Base-by-base conservation (phyloP, 1,140 invertebrate genomes). In the Phenacoccus solenopsis region DNA sequence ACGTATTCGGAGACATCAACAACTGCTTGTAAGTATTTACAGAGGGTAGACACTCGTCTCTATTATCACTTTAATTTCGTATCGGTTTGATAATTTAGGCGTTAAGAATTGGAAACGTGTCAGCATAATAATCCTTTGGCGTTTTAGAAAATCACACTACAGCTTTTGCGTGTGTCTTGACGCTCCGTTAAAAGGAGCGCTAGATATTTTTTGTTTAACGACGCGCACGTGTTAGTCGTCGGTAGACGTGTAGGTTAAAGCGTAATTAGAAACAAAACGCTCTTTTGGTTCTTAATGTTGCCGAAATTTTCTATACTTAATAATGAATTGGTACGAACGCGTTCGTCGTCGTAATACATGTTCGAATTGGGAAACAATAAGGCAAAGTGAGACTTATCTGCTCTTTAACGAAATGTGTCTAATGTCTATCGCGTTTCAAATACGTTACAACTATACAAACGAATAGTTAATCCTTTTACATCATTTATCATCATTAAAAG, bases 401-500 rank as follows among this genome's bases (percentile, higher is more conserved):
- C 38, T 49, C 5, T 49, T 49, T 49, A 49, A 49, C 38, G 16
- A 49, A 49, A 49, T 49, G 38, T 16, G 38, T 49, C 38, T 49
- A 49, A n/a, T 16, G 38, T 49, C 38, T 49, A 49, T 49, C 38
- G 13, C 16, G 38, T 49, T 49, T 49, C 38, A n/a, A 49, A 49
- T n/a, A n/a, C n/a, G n/a, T n/a, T n/a, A n/a, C n/a, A n/a, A n/a
- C n/a, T n/a, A n/a, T n/a, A n/a, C 38, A 49, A 49, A 49, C 38
- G 38, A 16, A 16, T 16, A 10, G 4, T 49, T 49, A 49, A 49
- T 49, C 38, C 38, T 49, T 32, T 32, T 5, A n/a, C 38, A 49
- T 49, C 38, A 49, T 49, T 49, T 49, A 49, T 49, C 38, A 49
- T 49, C 38, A 49, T 49, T 49, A 49, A 49, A 49, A 49, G 38